A percentile compares a stretch with the other conserved stretches of the same genome.
phyloP scores from a whole-genome alignment of 1,140 invertebrate genomes.

The Drosophila miranda region DNA sequence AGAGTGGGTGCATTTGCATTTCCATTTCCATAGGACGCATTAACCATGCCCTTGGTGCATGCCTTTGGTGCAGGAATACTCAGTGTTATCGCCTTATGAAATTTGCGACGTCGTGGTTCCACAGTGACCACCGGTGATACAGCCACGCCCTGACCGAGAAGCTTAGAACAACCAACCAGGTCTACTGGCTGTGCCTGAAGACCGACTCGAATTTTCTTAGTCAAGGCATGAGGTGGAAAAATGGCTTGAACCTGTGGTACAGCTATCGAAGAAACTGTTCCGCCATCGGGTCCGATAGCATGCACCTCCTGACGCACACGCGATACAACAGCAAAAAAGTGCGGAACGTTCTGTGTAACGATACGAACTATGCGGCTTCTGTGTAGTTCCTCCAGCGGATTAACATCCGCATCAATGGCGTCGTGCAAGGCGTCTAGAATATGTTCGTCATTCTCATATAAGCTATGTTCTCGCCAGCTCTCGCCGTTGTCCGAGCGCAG shows the following conservation, averaged over 20 bases:
- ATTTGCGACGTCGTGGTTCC: constrained; percentile 97
- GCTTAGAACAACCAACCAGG: constrained; percentile 95
- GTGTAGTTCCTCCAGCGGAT: constrained; percentile 92
- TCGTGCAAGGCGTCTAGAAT: constrained; percentile 94
- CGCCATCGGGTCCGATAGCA: constrained; percentile 98
- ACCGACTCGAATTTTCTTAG: constrained; percentile 99
- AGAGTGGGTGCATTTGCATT: constrained; percentile 90
- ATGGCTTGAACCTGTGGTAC: constrained; percentile 99
- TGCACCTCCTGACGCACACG: constrained; percentile 99
- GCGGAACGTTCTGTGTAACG: constrained; percentile 98
- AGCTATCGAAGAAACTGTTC: constrained; percentile 97
- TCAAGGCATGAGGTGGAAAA: constrained; percentile 98
- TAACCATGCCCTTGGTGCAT: constrained; percentile 97
- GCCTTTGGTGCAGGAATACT: constrained; percentile 98
- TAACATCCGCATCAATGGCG: constrained; percentile 92
- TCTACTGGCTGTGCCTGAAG: constrained; percentile 99
- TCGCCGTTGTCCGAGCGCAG: constrained; percentile 98
- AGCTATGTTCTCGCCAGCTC: constrained; percentile 98
- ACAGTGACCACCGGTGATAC: constrained; percentile 99
- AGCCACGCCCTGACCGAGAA: constrained; percentile 98
- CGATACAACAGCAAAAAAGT: constrained; percentile 99
- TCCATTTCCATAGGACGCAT: constrained; percentile 89
- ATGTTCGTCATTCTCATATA: constrained; percentile 97
- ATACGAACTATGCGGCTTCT: constrained; percentile 96
- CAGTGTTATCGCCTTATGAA: constrained; percentile 99